Base-by-base conservation (phyloP, 2,888 invertebrate species). In the Odontocerum albicorne region DNA sequence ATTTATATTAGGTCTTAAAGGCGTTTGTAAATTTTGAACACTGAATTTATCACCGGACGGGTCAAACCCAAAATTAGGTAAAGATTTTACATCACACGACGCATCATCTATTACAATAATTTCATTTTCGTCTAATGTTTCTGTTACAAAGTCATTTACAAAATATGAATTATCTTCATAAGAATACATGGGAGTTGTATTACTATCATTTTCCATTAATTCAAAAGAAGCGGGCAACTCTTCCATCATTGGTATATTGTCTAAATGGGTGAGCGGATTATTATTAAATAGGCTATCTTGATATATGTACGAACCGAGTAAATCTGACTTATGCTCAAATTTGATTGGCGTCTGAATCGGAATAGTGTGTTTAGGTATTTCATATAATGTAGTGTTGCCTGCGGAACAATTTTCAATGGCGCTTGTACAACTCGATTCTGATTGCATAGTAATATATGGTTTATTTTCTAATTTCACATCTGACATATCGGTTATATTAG, bases 391-490 rank as follows among this genome's bases (percentile, higher is more conserved):
- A 4, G 46, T 40, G 20, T 31, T 33, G 22, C 35, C 49, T 17
- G 32, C 32, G 3, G 40, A 45, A 13, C 20, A 50, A 27, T 36
- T 51, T 13, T 55, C 55, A 40, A 50, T 39, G 20, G 46, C 16
- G 20, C 36, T 55, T 1, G 20, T 46, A 19, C 44, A 45, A 17
- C 38, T 43, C 4, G 46, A 19, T 42, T 56, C 52, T 1, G 57
- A 49, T 16, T 47, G 43, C 15, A 15, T 49, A 2, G 53, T 38
- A 22, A 54, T 43, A 19, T 43, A 57, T 1, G 51, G 49, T 45
- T 57, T 54, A 33, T 54, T 57, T 36, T 57, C 57, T 13, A 57
- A 6, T 21, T 57, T 57, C 6, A 57, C 47, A 44, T 57, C 57
- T 10, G 51, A 46, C 15, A 45, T 33, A 16, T 53, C 45, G 13